A percentile compares a stretch with the other conserved stretches of the same genome.
These are phyloP conservation scores for Heliconius congener DNA, from an alignment of 1,140 invertebrate species.

Conservation along the genomic window DNA sequence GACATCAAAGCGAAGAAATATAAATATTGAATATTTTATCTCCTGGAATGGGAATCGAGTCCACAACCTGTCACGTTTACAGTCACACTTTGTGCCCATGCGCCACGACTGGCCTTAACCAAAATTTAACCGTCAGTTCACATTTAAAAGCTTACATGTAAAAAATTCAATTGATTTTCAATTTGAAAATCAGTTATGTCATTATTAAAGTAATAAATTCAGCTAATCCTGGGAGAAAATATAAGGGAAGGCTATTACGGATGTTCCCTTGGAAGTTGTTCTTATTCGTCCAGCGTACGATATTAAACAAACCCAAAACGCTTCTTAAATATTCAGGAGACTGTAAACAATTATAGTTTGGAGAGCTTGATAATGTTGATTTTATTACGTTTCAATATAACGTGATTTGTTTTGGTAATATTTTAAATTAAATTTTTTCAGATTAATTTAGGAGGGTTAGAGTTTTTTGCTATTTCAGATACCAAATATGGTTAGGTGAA, in stretches of 20 bases:
- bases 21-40: too few species aligned
- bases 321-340: slow-evolving; percentile 54
- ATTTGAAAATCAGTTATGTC: slow-evolving; percentile 32
- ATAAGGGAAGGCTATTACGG: slow-evolving; percentile 33
- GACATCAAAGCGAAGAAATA: too few species aligned
- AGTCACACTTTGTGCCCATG: too few species aligned
- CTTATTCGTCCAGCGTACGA: slow-evolving; percentile 47
- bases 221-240: slow-evolving; percentile 29
- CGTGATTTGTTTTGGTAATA: not conserved
- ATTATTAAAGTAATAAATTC: slow-evolving; percentile 37
- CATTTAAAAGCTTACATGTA: not conserved
- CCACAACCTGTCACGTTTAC: too few species aligned
- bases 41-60: too few species aligned
- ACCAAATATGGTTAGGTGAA: too few species aligned
- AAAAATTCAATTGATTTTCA: not conserved
- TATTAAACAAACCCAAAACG: slow-evolving; percentile 52
- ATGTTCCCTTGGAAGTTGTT: slow-evolving; percentile 29
- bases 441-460: too few species aligned
- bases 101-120: too few species aligned
- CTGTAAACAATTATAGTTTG: slow-evolving; percentile 37
- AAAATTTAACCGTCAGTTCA: too few species aligned
- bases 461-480: too few species aligned
- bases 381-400: slow-evolving; percentile 10
- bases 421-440: not conserved
- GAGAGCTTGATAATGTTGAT: slow-evolving; percentile 15